Evolutionary conservation across 2,797 vertebrate genomes (phyloP).

Genomic region (Neostethus bicornis): DNA sequence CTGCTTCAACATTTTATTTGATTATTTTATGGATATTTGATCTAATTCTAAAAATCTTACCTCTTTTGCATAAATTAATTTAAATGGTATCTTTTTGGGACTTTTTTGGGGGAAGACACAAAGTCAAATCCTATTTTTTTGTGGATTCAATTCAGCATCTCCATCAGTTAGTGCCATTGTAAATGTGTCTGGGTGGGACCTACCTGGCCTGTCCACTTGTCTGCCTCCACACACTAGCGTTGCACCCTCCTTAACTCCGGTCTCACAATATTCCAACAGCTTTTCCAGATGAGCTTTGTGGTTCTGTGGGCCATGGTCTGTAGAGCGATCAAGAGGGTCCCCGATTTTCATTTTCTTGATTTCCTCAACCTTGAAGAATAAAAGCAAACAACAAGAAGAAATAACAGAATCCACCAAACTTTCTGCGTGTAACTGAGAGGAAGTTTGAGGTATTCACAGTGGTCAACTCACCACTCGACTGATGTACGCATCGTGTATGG

Average conservation of each 20-base stretch:
- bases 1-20: too few species aligned
- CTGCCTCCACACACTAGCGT: conserved; percentile 88
- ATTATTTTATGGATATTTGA: too few species aligned
- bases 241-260: conserved; percentile 92
- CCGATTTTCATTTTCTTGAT: conserved; percentile 98
- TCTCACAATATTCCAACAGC: conserved; percentile 92
- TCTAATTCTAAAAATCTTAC: too few species aligned
- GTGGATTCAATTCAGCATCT: too few species aligned
- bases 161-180: too few species aligned
- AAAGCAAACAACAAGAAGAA: neutral
- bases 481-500: conserved; percentile 93
- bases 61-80: too few species aligned
- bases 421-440: neutral
- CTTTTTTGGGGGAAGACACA: too few species aligned
- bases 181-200: neutral
- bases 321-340: conserved; percentile 93
- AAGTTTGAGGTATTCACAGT: neutral
- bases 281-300: conserved; percentile 96
- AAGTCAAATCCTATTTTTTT: too few species aligned
- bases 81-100: too few species aligned
- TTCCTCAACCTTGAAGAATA: conserved; percentile 86
- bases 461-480: conserved; percentile 86
- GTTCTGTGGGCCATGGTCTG: conserved; percentile 96
- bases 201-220: conserved; percentile 89
- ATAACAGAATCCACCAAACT: neutral